Percentiles rank a stretch among this genome's conserved stretches.
phyloP scores from a whole-genome alignment of 2,888 invertebrate genomes.

The Drosophila hamatofila region DNA sequence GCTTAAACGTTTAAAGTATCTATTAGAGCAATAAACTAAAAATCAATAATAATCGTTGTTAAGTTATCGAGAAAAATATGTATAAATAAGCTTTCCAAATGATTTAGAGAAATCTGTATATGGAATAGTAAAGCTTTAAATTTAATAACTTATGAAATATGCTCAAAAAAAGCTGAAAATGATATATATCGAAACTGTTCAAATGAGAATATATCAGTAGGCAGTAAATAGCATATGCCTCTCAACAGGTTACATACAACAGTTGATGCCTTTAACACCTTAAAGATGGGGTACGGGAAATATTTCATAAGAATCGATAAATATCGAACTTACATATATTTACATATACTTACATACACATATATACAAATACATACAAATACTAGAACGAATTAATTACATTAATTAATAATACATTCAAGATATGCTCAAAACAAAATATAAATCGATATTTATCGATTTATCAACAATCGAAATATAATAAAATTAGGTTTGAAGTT shows the following conservation, averaged over 20 bases:
- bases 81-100: background rate
- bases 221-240: background rate
- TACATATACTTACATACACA: no score
- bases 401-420: no score
- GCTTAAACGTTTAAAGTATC: no score
- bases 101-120: background rate
- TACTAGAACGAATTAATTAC: no score
- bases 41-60: background rate
- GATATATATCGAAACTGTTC: background rate
- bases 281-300: background rate
- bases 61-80: background rate
- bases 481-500: no score
- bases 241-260: background rate
- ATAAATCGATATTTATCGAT: background rate
- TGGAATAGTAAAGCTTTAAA: background rate
- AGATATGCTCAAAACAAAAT: background rate
- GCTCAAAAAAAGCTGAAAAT: background rate
- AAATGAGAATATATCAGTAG: background rate
- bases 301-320: background rate
- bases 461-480: background rate
- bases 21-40: no score
- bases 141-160: background rate
- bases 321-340: conserved; percentile 2
- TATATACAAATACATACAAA: no score
- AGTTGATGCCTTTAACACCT: background rate